A percentile compares a stretch with the other conserved stretches of the same genome.
phyloP scores from a whole-genome alignment of 64 coral and sea anemone genomes.

The Montipora efflorescens region DNA sequence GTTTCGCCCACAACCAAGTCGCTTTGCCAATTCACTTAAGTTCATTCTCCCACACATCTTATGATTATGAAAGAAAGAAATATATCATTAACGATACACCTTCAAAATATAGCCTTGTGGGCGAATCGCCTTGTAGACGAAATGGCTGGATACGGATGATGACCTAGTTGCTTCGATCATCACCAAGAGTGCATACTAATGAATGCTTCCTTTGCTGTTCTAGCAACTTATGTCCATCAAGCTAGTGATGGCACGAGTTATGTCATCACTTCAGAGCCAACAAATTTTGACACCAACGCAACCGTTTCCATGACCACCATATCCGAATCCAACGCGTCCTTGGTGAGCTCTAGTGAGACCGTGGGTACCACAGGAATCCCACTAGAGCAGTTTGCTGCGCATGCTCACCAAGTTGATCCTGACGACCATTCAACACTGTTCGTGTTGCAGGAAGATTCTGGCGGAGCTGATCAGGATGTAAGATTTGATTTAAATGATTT shows the following conservation, averaged over 20 bases:
- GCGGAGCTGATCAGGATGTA: conserved; percentile 65
- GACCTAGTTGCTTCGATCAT: no score
- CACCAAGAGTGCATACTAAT: not conserved
- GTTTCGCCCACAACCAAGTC: no score
- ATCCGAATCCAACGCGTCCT: conserved; percentile 72
- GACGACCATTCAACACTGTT: conserved; percentile 84
- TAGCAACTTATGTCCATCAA: conserved; percentile 96
- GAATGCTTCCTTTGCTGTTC: not conserved
- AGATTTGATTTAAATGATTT: not conserved
- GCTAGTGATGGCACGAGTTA: conserved; percentile 93
- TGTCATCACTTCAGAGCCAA: conserved; percentile 89
- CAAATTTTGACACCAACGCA: conserved; percentile 65
- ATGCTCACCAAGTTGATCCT: conserved; percentile 77
- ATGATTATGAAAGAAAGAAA: no score
- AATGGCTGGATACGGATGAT: no score
- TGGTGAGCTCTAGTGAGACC: conserved; percentile 81
- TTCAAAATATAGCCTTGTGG: no score
- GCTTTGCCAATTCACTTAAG: no score
- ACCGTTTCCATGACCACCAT: conserved; percentile 93
- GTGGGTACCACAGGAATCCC: conserved; percentile 81
- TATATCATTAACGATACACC: no score
- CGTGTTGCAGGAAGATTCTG: conserved; percentile 87
- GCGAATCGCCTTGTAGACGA: no score
- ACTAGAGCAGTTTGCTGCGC: conserved; percentile 69
- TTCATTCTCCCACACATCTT: no score